These are phyloP conservation scores for Hassar affinis DNA, from an alignment of 2,113 vertebrate genomes.

Conservation along the genomic window DNA sequence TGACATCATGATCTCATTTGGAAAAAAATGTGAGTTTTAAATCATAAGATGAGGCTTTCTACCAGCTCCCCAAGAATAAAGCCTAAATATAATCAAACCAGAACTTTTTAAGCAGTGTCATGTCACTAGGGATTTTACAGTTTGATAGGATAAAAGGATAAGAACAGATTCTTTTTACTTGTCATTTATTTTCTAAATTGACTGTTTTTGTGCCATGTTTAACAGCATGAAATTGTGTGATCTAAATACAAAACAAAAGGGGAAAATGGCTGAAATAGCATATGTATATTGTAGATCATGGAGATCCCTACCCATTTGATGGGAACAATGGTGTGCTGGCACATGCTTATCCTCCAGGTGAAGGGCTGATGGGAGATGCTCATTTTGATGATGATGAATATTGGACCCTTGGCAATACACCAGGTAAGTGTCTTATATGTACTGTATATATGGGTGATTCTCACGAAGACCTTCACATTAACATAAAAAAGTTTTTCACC, in stretches of 20 bases:
- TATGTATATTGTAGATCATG: constrained; percentile 79
- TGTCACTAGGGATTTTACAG: too few relatives aligned
- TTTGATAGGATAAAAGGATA: too few relatives aligned
- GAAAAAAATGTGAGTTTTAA: constrained; percentile 73
- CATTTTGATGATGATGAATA: constrained; percentile 95
- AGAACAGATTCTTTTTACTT: too few relatives aligned
- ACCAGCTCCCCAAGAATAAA: not conserved
- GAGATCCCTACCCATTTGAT: constrained; percentile 90
- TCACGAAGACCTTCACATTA: too few relatives aligned
- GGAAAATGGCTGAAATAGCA: not conserved
- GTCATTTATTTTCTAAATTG: too few relatives aligned
- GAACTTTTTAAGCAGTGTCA: not conserved
- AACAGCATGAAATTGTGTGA: not conserved
- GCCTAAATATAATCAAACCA: not conserved
- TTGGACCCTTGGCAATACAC: constrained; percentile 89
- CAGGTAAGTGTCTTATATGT: constrained; percentile 72
- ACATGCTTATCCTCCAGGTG: constrained; percentile 89
- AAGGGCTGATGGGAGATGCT: constrained; percentile 85
- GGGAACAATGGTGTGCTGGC: constrained; percentile 91
- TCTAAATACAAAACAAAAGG: not conserved
- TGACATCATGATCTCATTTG: constrained; percentile 94
- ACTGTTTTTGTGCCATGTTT: not conserved
- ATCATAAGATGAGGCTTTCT: not conserved
- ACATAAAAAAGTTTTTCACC: too few relatives aligned
- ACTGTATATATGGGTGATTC: too few relatives aligned